phyloP scores from a whole-genome alignment of 2,113 vertebrate species.

The Hydropotes inermis region DNA sequence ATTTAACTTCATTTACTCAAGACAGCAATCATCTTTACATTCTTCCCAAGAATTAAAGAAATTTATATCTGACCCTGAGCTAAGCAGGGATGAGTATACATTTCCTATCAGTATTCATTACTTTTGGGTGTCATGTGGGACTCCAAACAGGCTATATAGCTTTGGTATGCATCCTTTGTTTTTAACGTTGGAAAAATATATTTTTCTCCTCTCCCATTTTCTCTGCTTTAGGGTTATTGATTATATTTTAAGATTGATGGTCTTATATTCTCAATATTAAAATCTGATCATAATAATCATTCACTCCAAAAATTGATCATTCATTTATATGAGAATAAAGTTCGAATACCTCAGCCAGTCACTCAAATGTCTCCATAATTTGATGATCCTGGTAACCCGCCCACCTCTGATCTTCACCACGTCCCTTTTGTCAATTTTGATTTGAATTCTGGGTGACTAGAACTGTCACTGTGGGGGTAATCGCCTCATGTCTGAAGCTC shows the following conservation, averaged over 20 bases:
- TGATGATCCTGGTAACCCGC: background rate
- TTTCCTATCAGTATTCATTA: background rate
- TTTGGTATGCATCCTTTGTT: background rate
- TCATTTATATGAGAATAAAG: background rate
- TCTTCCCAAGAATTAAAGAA: constrained; percentile 10
- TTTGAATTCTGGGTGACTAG: background rate
- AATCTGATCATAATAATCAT: background rate
- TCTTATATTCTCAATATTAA: background rate
- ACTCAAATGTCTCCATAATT: background rate
- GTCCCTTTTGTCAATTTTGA: background rate
- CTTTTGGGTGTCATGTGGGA: background rate
- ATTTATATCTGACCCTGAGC: background rate
- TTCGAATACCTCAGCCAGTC: background rate
- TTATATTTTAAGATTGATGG: background rate
- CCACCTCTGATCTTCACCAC: background rate
- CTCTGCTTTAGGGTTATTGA: background rate
- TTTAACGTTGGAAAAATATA: background rate
- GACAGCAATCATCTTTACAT: background rate
- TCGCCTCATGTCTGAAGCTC: background rate
- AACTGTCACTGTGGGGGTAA: background rate
- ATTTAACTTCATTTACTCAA: background rate
- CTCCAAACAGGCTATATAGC: background rate
- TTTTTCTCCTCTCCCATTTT: background rate
- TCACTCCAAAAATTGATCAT: background rate
- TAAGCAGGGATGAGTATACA: background rate